phyloP scores from a whole-genome alignment of 2,888 invertebrate genomes.

The Ophion costatus region DNA sequence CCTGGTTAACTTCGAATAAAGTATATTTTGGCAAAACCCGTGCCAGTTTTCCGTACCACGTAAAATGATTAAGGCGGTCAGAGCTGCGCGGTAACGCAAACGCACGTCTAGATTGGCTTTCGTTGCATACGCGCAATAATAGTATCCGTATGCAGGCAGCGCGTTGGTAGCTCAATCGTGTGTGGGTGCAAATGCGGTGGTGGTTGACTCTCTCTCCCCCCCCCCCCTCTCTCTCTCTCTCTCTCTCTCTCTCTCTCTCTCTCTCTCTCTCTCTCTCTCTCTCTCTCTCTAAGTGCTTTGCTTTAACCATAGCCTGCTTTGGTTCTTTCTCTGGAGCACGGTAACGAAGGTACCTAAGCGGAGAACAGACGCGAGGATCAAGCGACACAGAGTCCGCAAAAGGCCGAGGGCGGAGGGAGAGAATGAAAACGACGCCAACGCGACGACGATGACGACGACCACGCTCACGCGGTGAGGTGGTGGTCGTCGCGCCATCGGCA shows the following conservation, averaged over 20 bases:
- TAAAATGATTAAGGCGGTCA: too few relatives aligned
- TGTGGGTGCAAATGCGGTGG: conserved; percentile 52
- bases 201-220: conserved; percentile 15
- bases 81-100: not conserved
- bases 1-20: too few relatives aligned
- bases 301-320: conserved; percentile 1
- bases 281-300: conserved; percentile 10
- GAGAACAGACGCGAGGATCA: conserved; percentile 25
- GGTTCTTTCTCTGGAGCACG: conserved; percentile 25
- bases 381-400: conserved; percentile 1
- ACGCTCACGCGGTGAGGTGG: conserved; percentile 26
- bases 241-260: conserved; percentile 15
- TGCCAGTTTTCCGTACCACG: too few relatives aligned
- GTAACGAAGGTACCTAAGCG: conserved; percentile 59
- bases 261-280: conserved; percentile 9
- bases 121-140: too few relatives aligned
- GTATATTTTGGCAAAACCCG: too few relatives aligned
- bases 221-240: conserved; percentile 7
- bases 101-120: not conserved
- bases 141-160: not conserved
- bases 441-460: conserved; percentile 20
- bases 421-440: conserved; percentile 36
- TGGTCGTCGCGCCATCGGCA: conserved; percentile 42
- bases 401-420: conserved; percentile 16
- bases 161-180: conserved; percentile 51